Base-by-base conservation (phyloP, 2,888 invertebrate genomes). In the Drosophila silvestris region DNA sequence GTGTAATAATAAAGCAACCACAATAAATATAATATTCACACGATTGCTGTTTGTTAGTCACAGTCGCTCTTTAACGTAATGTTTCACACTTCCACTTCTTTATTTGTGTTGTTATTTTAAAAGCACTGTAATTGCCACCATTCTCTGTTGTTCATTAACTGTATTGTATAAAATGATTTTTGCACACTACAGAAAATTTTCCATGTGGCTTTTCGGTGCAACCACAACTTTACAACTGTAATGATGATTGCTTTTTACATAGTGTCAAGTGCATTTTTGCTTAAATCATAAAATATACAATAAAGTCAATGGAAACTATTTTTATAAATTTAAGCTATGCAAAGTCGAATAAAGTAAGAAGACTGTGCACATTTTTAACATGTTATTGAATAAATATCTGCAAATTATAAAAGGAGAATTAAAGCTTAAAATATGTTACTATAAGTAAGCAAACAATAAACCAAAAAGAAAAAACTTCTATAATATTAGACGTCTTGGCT, bases 61-160 rank as follows among this genome's bases (percentile, higher is more conserved):
- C 26, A 63, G 51, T 64, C 72, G 65, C 65, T 60, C 65, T 60
- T 68, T 53, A 60, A 53, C 60, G 81, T 62, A 64, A 51, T 64
- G 57, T 53, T 35, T 37, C 14, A 16, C 26, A 16, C 35, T 14
- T 3, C 9, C 16, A 57, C 50, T 35, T 26, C 50, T 41, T 37
- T 53, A 52, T 68, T 68, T 60, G 57, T 70, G 64, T 47, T 64
- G 47, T 65, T 74, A 26, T 70, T 37, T 59, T 67, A 59, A 61
- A 60, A 71, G 67, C 67, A 70, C 69, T 39, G 62, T 79, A 79
- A 77, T 89, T 86, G 81, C 62, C 68, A 51, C 47, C 70, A 74
- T 74, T 76, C 68, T 73, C 67, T 72, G 72, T n/a, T 76, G 70
- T 83, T 88, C 62, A 81, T 90, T 79, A 74, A 76, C 64, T 58